Conservation (phyloP, 2,113 vertebrate genomes). For the Melanotaenia duboulayi region DNA sequence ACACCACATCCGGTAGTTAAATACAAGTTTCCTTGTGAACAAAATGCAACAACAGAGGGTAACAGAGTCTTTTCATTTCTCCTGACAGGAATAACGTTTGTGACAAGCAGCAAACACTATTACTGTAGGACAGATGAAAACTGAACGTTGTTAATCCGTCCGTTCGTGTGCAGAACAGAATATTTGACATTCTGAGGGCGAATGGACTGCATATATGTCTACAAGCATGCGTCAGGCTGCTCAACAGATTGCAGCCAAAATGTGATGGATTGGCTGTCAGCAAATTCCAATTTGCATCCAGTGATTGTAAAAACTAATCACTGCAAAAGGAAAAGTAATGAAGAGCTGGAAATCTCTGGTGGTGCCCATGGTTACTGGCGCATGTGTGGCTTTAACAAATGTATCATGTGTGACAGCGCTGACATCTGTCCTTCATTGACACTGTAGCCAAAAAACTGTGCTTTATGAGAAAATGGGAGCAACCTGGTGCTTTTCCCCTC, state of each 20-base stretch:
- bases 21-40: no score
- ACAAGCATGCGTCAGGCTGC: slow-evolving; percentile 30
- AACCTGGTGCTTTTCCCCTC: slow-evolving; percentile 7
- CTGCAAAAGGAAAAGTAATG: slow-evolving; percentile 25
- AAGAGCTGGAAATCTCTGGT: slow-evolving; percentile 38
- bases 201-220: slow-evolving; percentile 52
- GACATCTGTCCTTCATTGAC: slow-evolving; percentile 33
- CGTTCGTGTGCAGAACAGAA: slow-evolving; percentile 12
- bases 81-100: slow-evolving; percentile 13
- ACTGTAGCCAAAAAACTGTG: slow-evolving; percentile 17
- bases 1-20: not conserved
- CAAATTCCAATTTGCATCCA: slow-evolving; percentile 67
- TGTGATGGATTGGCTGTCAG: slow-evolving; percentile 74
- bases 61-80: no score
- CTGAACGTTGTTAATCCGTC: not conserved
- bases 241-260: slow-evolving; percentile 52
- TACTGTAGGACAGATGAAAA: slow-evolving; percentile 18
- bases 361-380: slow-evolving; percentile 24
- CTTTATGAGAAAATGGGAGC: slow-evolving; percentile 39
- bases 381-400: not conserved
- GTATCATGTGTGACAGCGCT: slow-evolving; percentile 17
- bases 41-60: no score
- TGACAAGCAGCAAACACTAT: slow-evolving; percentile 11
- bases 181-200: slow-evolving; percentile 30
- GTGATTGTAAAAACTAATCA: slow-evolving; percentile 75